Conservation (phyloP, 2,113 vertebrate genomes). For the Siniperca chuatsi region DNA sequence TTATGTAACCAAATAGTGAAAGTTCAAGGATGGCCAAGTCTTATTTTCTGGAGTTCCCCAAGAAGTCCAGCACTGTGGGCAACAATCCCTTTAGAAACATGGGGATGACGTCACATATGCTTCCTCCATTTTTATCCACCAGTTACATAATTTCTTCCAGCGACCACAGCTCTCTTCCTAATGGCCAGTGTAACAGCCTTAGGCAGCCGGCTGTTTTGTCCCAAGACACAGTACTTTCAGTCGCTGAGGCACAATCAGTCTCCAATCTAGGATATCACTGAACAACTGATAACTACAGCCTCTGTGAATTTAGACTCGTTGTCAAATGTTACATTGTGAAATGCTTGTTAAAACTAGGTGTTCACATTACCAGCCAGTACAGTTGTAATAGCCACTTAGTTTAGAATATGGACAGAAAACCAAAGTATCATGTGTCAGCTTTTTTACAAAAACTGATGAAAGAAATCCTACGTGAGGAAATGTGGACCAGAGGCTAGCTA, state of each 20-base stretch:
- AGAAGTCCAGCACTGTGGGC: conserved; percentile 22
- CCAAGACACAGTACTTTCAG: neutral
- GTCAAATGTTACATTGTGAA: neutral
- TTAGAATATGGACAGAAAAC: too few relatives aligned
- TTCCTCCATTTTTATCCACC: neutral
- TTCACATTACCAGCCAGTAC: neutral
- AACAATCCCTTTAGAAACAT: neutral
- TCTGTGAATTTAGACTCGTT: too few relatives aligned
- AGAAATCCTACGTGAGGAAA: neutral
- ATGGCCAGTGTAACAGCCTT: neutral
- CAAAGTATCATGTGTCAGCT: too few relatives aligned
- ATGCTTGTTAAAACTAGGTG: neutral
- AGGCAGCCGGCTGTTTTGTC: neutral
- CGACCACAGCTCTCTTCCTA: neutral
- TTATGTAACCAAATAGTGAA: neutral
- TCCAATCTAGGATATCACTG: neutral
- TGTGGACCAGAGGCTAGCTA: neutral
- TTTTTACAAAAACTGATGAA: too few relatives aligned
- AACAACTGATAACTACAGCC: neutral
- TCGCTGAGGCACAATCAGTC: neutral
- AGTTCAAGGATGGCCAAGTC: neutral
- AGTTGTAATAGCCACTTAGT: too few relatives aligned
- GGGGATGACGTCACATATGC: neutral
- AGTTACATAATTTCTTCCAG: conserved; percentile 4
- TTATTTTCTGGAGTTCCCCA: conserved; percentile 40